Evolutionary conservation across 2,113 vertebrate species (phyloP), one percentile per base, ranked within the genome.

Genomic region (Brachyistius frenatus): DNA sequence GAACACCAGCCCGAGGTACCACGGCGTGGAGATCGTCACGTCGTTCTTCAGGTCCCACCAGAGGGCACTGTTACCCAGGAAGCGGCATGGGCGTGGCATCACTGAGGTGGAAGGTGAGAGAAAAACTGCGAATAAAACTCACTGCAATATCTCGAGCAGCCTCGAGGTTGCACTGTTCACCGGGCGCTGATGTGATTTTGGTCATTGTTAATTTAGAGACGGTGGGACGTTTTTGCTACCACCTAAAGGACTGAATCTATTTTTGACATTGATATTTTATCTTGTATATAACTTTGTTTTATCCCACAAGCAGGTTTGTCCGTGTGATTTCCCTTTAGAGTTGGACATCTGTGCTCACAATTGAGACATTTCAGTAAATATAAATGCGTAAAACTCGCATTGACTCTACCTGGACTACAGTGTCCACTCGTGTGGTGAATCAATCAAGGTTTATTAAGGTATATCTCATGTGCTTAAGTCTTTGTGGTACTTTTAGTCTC

Each of bases 11-110:
- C 98, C 97, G 81, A 99, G 92, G 88, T 96, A 98, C 98, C 97
- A 99, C 0, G 98, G 98, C 8, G 96, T 95, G 1, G 96, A 98
- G 85, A 99, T 96, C 79, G 95, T 96, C 81, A 98, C 81, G 0
- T 99, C 97, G 2, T 94, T 96, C 92, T 97, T 98, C 79, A 99
- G 96, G 91, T 99, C 97, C 98, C 98, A 99, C 92, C 94, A 96
- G 58, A 99, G 94, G 55, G 95, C 94, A 23, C 98, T 95, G 72
- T 96, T 97, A 73, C 98, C 98, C 66, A 92, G 95, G 91, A 99
- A 99, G 88, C 94, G 96, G 90, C 98, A 95, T 31, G 97, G 95
- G 91, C 99, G 95, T 88, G 95, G 93, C 97, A 99, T 97, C 75
- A 95, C 98, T 99, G 90, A 52, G 50, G 66, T 7, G 4, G 13